phyloP scores from a whole-genome alignment of 2,797 vertebrate genomes.

The Chaetodon trifasciatus region DNA sequence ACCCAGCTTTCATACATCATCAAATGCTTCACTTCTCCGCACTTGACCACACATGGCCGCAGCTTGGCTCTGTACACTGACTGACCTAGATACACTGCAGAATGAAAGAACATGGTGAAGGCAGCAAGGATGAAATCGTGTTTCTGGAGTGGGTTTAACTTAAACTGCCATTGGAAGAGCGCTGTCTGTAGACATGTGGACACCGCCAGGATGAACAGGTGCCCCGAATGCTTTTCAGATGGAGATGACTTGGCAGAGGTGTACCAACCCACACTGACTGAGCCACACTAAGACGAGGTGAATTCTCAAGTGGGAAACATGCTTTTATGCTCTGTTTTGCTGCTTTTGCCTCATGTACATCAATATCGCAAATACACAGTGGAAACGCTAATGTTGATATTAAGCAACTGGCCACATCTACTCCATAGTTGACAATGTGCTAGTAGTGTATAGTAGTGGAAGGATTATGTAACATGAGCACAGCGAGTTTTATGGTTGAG shows the following conservation, averaged over 20 bases:
- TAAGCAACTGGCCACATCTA: conserved; percentile 32
- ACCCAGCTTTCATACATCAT: conserved; percentile 28
- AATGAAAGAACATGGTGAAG: conserved; percentile 49
- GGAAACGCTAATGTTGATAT: conserved; percentile 37
- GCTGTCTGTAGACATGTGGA: conserved; percentile 39
- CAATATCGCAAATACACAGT: conserved; percentile 23
- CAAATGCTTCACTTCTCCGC: conserved; percentile 31
- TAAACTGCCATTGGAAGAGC: conserved; percentile 51
- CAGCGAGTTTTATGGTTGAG: conserved; percentile 63
- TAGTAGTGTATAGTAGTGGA: conserved; percentile 48
- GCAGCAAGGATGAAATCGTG: conserved; percentile 53
- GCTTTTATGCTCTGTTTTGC: conserved; percentile 41
- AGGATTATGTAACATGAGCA: conserved; percentile 70
- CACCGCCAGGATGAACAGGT: conserved; percentile 52
- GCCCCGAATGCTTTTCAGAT: conserved; percentile 63
- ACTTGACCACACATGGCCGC: conserved; percentile 64
- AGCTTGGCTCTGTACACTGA: conserved; percentile 40
- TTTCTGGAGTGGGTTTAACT: conserved; percentile 65
- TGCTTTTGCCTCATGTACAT: conserved; percentile 29
- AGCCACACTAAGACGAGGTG: conserved; percentile 36
- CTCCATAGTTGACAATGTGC: conserved; percentile 39
- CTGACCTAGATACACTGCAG: conserved; percentile 68
- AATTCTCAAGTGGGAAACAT: conserved; percentile 60
- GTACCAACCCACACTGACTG: conserved; percentile 53
- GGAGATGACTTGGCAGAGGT: conserved; percentile 71